phyloP scores from a whole-genome alignment of 2,888 invertebrate species.

The Flexamia atlantica region DNA sequence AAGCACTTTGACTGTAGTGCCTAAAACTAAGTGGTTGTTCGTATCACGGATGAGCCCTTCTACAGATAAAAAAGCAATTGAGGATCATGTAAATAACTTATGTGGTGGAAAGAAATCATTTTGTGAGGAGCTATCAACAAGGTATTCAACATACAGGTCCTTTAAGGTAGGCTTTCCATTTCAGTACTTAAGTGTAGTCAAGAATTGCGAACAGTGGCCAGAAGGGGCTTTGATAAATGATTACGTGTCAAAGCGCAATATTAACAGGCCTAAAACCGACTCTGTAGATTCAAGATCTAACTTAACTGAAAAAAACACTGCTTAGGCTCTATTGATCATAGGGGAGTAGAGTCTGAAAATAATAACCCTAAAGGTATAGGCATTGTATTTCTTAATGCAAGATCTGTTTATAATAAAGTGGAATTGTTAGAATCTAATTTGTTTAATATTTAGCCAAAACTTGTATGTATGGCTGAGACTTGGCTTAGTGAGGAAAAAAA shows the following conservation, averaged over 20 bases:
- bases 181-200: neutral
- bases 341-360: neutral
- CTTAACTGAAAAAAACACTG: neutral
- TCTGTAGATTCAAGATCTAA: neutral
- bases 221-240: neutral
- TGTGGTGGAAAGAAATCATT: neutral
- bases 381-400: slow-evolving; percentile 10
- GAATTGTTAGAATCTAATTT: neutral
- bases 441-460: neutral
- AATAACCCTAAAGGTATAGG: slow-evolving; percentile 9
- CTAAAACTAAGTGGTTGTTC: neutral
- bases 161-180: slow-evolving; percentile 9
- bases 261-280: neutral
- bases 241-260: neutral
- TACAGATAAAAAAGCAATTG: neutral
- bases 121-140: slow-evolving; percentile 1
- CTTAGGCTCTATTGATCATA: slow-evolving; percentile 4
- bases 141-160: slow-evolving; percentile 21
- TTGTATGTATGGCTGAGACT: slow-evolving; percentile 14
- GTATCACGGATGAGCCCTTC: neutral
- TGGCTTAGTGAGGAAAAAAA: slow-evolving; percentile 27
- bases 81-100: neutral
- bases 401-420: slow-evolving; percentile 21
- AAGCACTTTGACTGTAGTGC: neutral
- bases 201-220: neutral